A percentile compares a stretch with the other conserved stretches of the same genome.
Conservation (phyloP, 2,797 vertebrate genomes). For the Intellagama lesueurii region DNA sequence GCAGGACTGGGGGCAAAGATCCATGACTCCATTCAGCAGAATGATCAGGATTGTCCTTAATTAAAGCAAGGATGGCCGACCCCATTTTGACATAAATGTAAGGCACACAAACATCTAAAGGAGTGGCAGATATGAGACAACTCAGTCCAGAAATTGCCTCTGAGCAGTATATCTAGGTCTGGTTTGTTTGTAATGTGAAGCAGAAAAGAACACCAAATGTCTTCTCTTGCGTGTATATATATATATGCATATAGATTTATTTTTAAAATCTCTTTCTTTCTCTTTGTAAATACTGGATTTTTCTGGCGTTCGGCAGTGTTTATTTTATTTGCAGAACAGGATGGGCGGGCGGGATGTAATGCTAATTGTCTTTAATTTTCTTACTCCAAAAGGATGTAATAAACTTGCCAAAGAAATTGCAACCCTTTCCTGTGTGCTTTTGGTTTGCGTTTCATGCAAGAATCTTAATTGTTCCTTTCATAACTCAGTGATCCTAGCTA, state of each 20-base stretch:
- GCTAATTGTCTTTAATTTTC: conserved; percentile 28
- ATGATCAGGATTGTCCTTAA: not conserved
- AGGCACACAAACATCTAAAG: not conserved
- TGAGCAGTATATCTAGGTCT: not conserved
- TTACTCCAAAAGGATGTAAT: conserved; percentile 18
- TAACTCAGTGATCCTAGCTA: too few relatives aligned
- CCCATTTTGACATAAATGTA: not conserved
- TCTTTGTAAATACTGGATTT: conserved; percentile 14
- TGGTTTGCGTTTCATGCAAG: not conserved
- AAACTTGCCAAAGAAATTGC: conserved; percentile 35
- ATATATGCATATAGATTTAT: not conserved
- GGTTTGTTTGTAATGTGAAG: not conserved
- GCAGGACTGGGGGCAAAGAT: not conserved
- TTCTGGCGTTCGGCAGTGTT: not conserved
- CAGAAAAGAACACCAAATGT: conserved; percentile 10
- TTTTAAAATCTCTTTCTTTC: not conserved
- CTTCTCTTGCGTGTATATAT: not conserved
- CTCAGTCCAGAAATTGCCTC: not conserved
- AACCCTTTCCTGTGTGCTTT: not conserved
- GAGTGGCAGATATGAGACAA: not conserved
- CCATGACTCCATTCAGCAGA: not conserved
- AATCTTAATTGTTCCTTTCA: not conserved
- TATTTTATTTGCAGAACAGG: not conserved
- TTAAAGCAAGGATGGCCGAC: not conserved
- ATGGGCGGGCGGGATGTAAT: not conserved